These are phyloP conservation scores for Latrodectus elegans DNA, from an alignment of 2,888 invertebrate species.

Conservation along the genomic window DNA sequence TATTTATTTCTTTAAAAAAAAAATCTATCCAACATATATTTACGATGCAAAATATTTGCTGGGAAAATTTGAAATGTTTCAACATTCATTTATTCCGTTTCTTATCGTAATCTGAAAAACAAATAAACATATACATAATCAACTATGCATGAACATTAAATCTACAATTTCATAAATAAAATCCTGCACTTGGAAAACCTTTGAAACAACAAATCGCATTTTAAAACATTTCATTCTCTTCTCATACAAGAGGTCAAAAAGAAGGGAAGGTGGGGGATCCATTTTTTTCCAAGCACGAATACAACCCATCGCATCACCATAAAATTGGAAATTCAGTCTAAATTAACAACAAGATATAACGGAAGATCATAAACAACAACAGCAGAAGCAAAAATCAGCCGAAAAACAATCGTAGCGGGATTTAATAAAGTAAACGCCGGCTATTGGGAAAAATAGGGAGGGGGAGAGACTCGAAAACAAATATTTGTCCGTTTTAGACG, in stretches of 20 bases:
- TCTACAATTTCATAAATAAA: neutral
- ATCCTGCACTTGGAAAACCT: neutral
- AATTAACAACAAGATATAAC: neutral
- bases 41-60: no score
- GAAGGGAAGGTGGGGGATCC: neutral
- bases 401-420: conserved; percentile 53
- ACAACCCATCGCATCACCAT: neutral
- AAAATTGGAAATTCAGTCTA: conserved; percentile 5
- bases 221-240: neutral
- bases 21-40: no score
- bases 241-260: conserved; percentile 22
- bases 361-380: conserved; percentile 25
- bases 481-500: conserved; percentile 48
- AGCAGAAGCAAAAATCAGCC: no score
- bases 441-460: no score
- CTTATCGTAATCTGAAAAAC: neutral
- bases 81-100: conserved; percentile 1
- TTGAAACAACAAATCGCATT: neutral
- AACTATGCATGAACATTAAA: neutral
- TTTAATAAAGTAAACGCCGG: conserved; percentile 57
- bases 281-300: neutral
- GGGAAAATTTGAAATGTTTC: neutral
- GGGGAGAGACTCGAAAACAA: conserved; percentile 58
- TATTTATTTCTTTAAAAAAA: no score
- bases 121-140: neutral